Base-by-base conservation (phyloP, 2,113 vertebrate genomes). In the Naja naja region DNA sequence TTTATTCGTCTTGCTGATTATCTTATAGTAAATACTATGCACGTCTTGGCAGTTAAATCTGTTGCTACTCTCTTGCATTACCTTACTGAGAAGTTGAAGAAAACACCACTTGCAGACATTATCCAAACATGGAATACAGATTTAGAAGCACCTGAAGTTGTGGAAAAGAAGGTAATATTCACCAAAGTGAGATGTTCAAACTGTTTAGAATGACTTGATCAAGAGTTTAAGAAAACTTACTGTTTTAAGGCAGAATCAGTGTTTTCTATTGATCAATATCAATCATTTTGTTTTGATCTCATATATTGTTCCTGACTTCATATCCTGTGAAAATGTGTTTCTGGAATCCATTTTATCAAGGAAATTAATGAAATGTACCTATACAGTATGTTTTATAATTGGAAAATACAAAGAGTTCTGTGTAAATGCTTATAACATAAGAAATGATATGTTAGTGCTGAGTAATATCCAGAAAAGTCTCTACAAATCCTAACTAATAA, bases 1-100 rank as follows among this genome's bases (percentile, higher is more conserved):
- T 99, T 99, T 95, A 97, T 99, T 92, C 98, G 97, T 90, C 97
- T 99, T 54, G 97, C 98, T 91, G 98, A 99, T 95, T 98, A 98
- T 94, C 91, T 99, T 93, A 98, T 99, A 39, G 93, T 98, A 92
- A 98, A 96, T 94, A 98, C 98, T 23, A 94, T 98, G 97, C 98
- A 99, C 64, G 64, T 95, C 58, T 87, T 98, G 93, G 96, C 98
- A 89, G 96, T 98, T 43, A 98, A 98, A 94, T 98, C 98, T 45
- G 97, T 98, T 89, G 95, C 92, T 90, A 95, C 95, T 45, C 95
- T 99, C 53, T 95, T 98, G 95, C 96, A 93, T 88, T 95, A 96
- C 39, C 94, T 99, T 55, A 95, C 96, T 92, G 97, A 98, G 20
- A 98, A 98, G 85, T 91, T 98, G 14, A 92, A 95, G 89, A 94